Base-by-base conservation (phyloP, 2,888 invertebrate species). In the Anthrax anthrax region DNA sequence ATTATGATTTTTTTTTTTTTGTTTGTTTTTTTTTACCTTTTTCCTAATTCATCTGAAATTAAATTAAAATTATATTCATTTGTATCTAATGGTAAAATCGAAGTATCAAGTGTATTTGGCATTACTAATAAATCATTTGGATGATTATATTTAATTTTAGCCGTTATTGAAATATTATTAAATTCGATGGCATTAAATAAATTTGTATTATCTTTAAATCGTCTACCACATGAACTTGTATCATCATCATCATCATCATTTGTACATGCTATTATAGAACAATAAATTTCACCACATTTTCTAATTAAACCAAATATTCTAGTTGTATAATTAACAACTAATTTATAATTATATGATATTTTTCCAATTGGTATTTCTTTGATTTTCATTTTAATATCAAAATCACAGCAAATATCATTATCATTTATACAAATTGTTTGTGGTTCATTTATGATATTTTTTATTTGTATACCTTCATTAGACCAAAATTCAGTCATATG, bases 51-150 rank as follows among this genome's bases (percentile, higher is more conserved):
- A 13, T 29, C 34, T n/a, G 29, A 19, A 8, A 27, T 32, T 14
- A n/a, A 13, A 3, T 10, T 55, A 49, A 66, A 72, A 0, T 56
- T 55, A 49, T 62, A 71, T 5, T 65, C 58, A 12, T 56, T 47
- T 1, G 64, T 55, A 40, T 67, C 61, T n/a, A 77, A 54, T 6
- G 77, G 75, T 58, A 72, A 63, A 17, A 76, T 70, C 4, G 69
- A 65, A 3, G 69, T 64, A 41, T 70, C 63, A 27, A 75, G 50
- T 8, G 75, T 70, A 6, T 73, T 65, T 0, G 77, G 76, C 23
- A 50, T 27, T 13, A 41, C 39, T 12, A 51, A 13, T 14, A 50
- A 18, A 37, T 48, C 47, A 14, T 47, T 34, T 23, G 36, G 34
- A n/a, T 37, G 14, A 14, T 42, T 42, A 18, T 39, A 39, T 23